A percentile compares a stretch with the other conserved stretches of the same genome.
These are phyloP conservation scores for Pandemis corylana DNA, from an alignment of 2,888 invertebrate species.

Conservation along the genomic window DNA sequence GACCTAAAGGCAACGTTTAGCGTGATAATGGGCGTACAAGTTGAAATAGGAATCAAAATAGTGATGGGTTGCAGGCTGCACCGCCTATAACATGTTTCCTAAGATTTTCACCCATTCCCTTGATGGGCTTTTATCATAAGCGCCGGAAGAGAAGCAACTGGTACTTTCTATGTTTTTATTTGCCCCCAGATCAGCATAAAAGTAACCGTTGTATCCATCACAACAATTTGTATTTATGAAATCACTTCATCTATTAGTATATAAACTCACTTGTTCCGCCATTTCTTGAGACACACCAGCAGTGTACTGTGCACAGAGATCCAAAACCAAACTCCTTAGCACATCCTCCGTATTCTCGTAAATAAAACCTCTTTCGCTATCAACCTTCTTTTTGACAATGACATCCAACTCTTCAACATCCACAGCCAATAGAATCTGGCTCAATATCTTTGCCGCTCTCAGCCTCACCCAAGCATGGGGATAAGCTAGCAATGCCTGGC, in stretches of 20 bases:
- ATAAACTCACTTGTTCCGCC: slow-evolving; percentile 86
- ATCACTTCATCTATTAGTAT: neutral
- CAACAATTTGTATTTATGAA: too few species aligned
- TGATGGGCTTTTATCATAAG: too few species aligned
- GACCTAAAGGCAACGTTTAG: too few species aligned
- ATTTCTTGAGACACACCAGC: slow-evolving; percentile 89
- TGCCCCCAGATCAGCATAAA: too few species aligned
- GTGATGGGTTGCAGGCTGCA: too few species aligned
- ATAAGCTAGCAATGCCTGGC: slow-evolving; percentile 90
- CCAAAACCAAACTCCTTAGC: slow-evolving; percentile 88
- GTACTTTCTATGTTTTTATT: too few species aligned
- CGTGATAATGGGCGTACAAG: too few species aligned
- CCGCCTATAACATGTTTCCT: too few species aligned
- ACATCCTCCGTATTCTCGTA: slow-evolving; percentile 86
- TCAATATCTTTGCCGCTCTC: slow-evolving; percentile 90
- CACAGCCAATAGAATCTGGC: slow-evolving; percentile 87
- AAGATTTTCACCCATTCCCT: too few species aligned
- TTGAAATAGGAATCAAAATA: too few species aligned
- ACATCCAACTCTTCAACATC: slow-evolving; percentile 86
- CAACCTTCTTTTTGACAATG: slow-evolving; percentile 68
- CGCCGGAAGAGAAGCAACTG: too few species aligned
- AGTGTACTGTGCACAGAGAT: slow-evolving; percentile 90
- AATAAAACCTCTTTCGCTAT: slow-evolving; percentile 83
- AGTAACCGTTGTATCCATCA: too few species aligned
- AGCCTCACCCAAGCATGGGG: slow-evolving; percentile 95